Conservation (phyloP, 2,113 vertebrate genomes). For the Hydrolagus affinis region DNA sequence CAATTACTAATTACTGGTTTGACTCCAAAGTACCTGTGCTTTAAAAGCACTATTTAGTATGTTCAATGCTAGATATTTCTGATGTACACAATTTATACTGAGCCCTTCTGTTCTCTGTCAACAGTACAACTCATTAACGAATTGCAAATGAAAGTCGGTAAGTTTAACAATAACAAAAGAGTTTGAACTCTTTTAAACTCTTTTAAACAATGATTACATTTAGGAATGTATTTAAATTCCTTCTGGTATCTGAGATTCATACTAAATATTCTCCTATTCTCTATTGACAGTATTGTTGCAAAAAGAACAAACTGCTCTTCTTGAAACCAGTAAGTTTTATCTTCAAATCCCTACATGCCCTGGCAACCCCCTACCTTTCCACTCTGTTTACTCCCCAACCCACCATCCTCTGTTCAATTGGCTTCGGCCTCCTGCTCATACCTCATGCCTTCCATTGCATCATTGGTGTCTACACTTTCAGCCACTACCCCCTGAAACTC, state of each 20-base stretch:
- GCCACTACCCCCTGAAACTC: no score
- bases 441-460: no score
- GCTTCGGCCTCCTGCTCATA: no score
- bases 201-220: not conserved
- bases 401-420: no score
- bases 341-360: no score
- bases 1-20: no score
- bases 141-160: not conserved
- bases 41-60: not conserved
- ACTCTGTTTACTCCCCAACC: no score
- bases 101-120: slow-evolving; percentile 11
- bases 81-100: not conserved
- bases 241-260: not conserved
- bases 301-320: slow-evolving; percentile 5
- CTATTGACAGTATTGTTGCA: not conserved
- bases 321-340: not conserved
- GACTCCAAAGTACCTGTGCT: not conserved
- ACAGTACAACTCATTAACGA: not conserved
- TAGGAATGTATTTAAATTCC: not conserved
- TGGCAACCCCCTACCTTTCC: no score
- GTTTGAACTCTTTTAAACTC: no score
- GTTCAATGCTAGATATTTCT: not conserved
- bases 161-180: no score
- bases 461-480: no score
- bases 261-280: not conserved